Base-by-base conservation (phyloP, 2,797 vertebrate genomes). In the Sternotherus odoratus region DNA sequence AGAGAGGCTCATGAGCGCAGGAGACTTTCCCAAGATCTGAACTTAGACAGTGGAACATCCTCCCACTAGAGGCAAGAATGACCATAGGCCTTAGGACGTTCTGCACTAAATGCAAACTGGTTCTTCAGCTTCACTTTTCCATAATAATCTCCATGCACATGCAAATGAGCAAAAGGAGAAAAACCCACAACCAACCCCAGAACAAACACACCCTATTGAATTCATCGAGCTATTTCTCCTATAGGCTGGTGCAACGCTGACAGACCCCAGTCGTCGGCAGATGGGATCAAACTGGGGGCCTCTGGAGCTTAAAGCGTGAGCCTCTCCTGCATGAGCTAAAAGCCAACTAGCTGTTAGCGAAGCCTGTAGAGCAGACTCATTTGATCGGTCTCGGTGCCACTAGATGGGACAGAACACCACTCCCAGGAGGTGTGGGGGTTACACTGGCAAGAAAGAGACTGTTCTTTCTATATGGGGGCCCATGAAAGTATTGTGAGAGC, bases 41-140 rank as follows among this genome's bases (percentile, higher is more conserved):
- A 33, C 90, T 82, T 74, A 43, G 88, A 49, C 81, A 63, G 0
- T 1, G 0, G 13, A 48, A 48, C 24, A 17, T 43, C 12, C 26
- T 48, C 72, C 28, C 24, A 46, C 15, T 13, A 28, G 43, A 74
- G 43, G 26, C 43, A 43, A 30, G 24, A 46, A 17, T 9, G 24
- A 75, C 24, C 72, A 46, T 13, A 30, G 79, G 39, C 1, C 0
- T 21, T 36, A 77, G 84, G 89, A 88, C 93, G 60, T 93, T 78
- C 75, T 75, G 80, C 86, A 79, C 54, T 8, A 51, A 94, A 86
- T 43, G 78, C 1, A 0, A 79, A 39, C 77, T 17, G 48, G 48
- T 39, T 69, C 77, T 85, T 95, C 95, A 72, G 75, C 86, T 82
- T 48, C 33, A 91, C 87, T 94, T 86, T 69, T 33, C 66, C 50